Evolutionary conservation across 2,113 vertebrate species (phyloP), one percentile per base, ranked within the genome.

Genomic region (Prionailurus viverrinus): DNA sequence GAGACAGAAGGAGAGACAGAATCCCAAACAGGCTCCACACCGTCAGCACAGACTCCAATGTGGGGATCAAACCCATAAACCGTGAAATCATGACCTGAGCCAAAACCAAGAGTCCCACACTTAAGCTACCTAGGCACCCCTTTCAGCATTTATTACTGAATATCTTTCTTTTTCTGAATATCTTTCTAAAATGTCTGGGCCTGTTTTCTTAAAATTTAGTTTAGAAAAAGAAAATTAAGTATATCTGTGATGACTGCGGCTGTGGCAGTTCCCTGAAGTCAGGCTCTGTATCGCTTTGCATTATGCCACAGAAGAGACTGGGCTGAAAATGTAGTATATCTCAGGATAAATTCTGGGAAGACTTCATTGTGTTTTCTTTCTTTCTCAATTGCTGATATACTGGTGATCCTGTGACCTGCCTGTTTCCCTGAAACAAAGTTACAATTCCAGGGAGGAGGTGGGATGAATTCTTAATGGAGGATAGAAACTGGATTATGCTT

Each of bases 121-220:
- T 61, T 61, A 61, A 61, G 58, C 21, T 21, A 61, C 58, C 58
- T 21, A 61, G 58, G 21, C 7, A 61, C 58, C 58, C 8, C 51
- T 90, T 86, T 94, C 69, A 92, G 51, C 58, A 19, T 73, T 81
- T 82, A 39, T 73, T 91, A 78, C 1, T 90, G 51, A 97, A 86
- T 85, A 82, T 89, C 31, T 85, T 95, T 63, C 79, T 86, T 21
- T 58, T 61, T 61, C 23, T 86, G 31, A 97, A 76, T 81, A 82
- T 89, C 31, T 85, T 95, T 63, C 79, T 86, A 71, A 94, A 85
- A 89, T 51, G 1, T 55, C 69, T 41, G 39, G 89, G n/a, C 7
- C 55, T 36, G 63, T 89, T 82, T 90, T 94, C 51, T 74, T 85
- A 91, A 82, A 18, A 18, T 78, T 73, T 76, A n/a, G 71, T 79